phyloP scores from a whole-genome alignment of 1,140 invertebrate species.

The Mya arenaria region DNA sequence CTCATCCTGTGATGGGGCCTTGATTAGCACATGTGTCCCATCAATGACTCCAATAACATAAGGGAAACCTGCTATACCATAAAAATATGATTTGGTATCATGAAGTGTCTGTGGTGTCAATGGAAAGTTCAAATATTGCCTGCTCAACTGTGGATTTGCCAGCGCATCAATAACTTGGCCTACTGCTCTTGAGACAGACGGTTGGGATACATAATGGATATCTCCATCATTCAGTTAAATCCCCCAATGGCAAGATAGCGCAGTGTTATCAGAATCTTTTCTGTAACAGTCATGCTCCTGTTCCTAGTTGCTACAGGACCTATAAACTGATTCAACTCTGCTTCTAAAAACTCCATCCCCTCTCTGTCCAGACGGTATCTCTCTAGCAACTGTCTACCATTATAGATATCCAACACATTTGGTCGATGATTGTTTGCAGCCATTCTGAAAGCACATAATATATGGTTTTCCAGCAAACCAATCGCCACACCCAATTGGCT shows the following conservation, averaged over 20 bases:
- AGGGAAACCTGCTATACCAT: slow-evolving; percentile 72
- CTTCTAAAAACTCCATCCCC: not conserved
- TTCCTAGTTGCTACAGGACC: not conserved
- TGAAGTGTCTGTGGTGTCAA: not conserved
- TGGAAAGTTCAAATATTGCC: slow-evolving; percentile 29
- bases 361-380: not conserved
- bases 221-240: slow-evolving; percentile 53
- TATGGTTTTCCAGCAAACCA: too few species aligned
- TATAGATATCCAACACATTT: not conserved
- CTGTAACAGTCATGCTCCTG: not conserved
- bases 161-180: slow-evolving; percentile 26
- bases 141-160: not conserved
- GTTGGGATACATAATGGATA: slow-evolving; percentile 42
- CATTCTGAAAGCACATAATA: too few species aligned
- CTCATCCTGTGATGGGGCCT: slow-evolving; percentile 80
- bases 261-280: slow-evolving; percentile 43
- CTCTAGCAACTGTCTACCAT: not conserved
- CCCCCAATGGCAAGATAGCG: slow-evolving; percentile 43
- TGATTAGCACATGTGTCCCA: slow-evolving; percentile 82
- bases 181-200: slow-evolving; percentile 34
- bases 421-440: too few species aligned
- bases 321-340: not conserved
- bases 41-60: slow-evolving; percentile 82
- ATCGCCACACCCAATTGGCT: too few species aligned
- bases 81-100: slow-evolving; percentile 23